Conservation (phyloP, 2,888 invertebrate genomes). For the Antitype chi region DNA sequence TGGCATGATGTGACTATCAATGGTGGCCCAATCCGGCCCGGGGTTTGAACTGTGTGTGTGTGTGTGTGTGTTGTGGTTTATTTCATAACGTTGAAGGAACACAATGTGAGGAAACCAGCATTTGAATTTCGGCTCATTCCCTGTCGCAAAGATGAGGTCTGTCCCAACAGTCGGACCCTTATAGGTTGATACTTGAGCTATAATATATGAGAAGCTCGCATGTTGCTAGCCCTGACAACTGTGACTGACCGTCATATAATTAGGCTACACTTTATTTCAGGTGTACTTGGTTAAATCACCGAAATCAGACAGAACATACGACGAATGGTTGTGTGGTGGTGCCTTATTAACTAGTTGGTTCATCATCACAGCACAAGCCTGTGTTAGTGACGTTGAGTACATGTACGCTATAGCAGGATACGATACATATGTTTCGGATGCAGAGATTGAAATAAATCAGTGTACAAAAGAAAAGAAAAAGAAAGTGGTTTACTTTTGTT, state of each 20-base stretch:
- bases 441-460: slow-evolving; percentile 7
- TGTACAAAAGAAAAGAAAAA: slow-evolving; percentile 25
- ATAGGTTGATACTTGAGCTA: not conserved
- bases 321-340: slow-evolving; percentile 27
- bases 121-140: not conserved
- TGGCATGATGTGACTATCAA: not conserved
- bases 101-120: not conserved
- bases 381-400: slow-evolving; percentile 15
- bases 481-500: slow-evolving; percentile 9
- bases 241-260: not conserved
- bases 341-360: slow-evolving; percentile 36
- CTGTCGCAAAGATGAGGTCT: not conserved
- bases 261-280: slow-evolving; percentile 4
- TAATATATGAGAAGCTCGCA: not conserved
- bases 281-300: slow-evolving; percentile 38
- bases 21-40: not conserved
- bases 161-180: not conserved
- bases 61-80: no score
- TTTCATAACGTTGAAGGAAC: not conserved
- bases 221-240: not conserved
- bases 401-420: slow-evolving; percentile 25
- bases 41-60: not conserved
- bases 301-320: not conserved
- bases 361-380: slow-evolving; percentile 14
- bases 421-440: slow-evolving; percentile 7